These are phyloP conservation scores for Oedothorax gibbosus DNA, from an alignment of 1,140 invertebrate species.

Conservation along the genomic window DNA sequence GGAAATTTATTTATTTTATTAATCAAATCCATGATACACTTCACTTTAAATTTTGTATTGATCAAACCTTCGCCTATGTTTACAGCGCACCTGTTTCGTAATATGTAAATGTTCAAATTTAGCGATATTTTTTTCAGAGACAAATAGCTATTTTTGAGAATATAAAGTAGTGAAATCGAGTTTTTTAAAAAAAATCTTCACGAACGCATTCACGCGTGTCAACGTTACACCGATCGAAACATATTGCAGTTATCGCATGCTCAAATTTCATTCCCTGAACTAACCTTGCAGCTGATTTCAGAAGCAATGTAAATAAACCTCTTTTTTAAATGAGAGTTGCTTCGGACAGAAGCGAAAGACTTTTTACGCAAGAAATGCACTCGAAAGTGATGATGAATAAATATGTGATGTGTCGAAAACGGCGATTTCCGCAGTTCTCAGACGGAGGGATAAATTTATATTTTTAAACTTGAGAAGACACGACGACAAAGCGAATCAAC, in stretches of 20 bases:
- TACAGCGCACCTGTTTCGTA: not conserved
- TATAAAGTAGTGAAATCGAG: not conserved
- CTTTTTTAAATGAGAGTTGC: not conserved
- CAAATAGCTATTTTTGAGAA: not conserved
- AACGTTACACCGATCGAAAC: no score
- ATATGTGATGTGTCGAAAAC: conserved; percentile 31
- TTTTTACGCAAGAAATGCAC: not conserved
- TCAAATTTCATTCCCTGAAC: conserved; percentile 10
- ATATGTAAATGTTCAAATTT: not conserved
- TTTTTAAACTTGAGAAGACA: conserved; percentile 20
- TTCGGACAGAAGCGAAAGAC: not conserved
- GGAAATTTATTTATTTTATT: no score
- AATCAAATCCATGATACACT: no score
- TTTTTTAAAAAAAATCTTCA: not conserved
- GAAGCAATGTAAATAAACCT: conserved; percentile 37
- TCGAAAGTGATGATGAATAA: conserved; percentile 20
- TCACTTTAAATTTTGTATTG: no score
- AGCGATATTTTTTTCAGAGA: not conserved
- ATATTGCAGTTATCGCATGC: not conserved
- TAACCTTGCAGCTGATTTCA: conserved; percentile 52
- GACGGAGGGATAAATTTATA: conserved; percentile 1
- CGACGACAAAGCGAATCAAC: conserved; percentile 46
- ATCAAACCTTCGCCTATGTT: not conserved
- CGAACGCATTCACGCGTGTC: no score
- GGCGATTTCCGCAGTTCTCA: conserved; percentile 9